phyloP scores from a whole-genome alignment of 1,140 invertebrate species.

The Drosophila carrolli region DNA sequence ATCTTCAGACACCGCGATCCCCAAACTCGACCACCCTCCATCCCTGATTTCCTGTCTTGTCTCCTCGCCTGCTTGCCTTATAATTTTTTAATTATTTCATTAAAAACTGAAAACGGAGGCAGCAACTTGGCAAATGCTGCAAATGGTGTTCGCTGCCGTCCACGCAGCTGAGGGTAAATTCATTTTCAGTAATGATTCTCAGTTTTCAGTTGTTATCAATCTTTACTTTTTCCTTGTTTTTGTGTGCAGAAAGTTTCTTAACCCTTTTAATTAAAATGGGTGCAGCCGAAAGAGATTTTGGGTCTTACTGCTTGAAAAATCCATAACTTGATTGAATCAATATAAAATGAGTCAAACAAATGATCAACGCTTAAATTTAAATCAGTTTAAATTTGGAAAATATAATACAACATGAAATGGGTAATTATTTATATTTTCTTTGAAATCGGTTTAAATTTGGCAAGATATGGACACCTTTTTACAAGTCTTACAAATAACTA shows the following conservation, averaged over 20 bases:
- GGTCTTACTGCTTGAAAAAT: neutral
- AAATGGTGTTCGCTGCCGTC: constrained; percentile 64
- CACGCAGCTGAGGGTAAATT: constrained; percentile 6
- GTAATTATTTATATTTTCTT: no score
- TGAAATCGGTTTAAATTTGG: no score
- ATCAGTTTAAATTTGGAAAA: no score
- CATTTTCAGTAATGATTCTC: constrained; percentile 29
- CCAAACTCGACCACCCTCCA: no score
- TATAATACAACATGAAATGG: no score
- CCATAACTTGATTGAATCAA: neutral
- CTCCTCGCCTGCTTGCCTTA: constrained; percentile 8
- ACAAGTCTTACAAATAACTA: no score
- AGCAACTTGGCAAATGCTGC: constrained; percentile 69
- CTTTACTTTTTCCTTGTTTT: constrained; percentile 1
- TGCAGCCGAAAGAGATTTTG: neutral
- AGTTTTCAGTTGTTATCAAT: constrained; percentile 25
- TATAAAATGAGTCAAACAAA: no score
- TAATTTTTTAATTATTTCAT: constrained; percentile 60
- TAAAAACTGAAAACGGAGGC: constrained; percentile 58
- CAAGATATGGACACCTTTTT: no score
- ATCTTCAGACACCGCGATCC: constrained; percentile 1
- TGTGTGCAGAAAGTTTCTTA: neutral
- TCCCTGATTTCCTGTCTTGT: constrained; percentile 11
- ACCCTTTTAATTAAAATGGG: constrained; percentile 14
- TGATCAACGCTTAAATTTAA: no score